Evolutionary conservation across 2,797 vertebrate genomes (phyloP), one percentile per base, ranked within the genome.

Genomic region (Pogoniulus pusillus): DNA sequence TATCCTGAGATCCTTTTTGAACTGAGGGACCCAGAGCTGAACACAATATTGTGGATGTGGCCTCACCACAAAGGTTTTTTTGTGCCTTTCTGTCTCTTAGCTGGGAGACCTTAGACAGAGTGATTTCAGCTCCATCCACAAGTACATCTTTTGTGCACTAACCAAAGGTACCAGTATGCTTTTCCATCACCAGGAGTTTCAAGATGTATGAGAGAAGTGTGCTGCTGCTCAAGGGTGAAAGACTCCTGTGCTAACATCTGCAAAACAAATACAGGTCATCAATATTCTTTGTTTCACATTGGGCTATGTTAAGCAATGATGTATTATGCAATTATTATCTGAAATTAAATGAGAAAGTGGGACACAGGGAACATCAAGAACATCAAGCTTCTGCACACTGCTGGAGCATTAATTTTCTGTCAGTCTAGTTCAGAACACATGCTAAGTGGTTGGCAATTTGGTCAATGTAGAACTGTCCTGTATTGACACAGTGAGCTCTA

Each of bases 311-410:
- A 94, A 93, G 76, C 86, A 87, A 86, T 96, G 54, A 87, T 91
- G 8, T 80, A 86, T 92, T 94, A 53, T 63, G 24, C 91, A 95
- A 95, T 95, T 96, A 89, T 87, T 90, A 90, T 92, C 64, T 88
- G 80, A 77, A 94, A 93, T 96, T 91, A 94, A 95, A 75, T 87
- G 69, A 90, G 55, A 93, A 89, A 96, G 95, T 64, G 75, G 30
- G 85, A 47, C 83, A 82, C 62, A 27, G 35, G 80, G 53, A 83
- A 34, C 71, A 84, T 90, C 70, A 91, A 72, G 18, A 83, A 35
- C 71, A 84, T 90, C 70, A 89, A 72, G 18, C 72, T 93, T 94
- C 74, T 91, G 27, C 62, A 35, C n/a, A 64, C 41, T 91, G 60
- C 54, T 55, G 51, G 64, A 76, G 53, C 80, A 80, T 68, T 82